Conservation (phyloP, 2,888 invertebrate species). For the Cosmopolites sordidus region DNA sequence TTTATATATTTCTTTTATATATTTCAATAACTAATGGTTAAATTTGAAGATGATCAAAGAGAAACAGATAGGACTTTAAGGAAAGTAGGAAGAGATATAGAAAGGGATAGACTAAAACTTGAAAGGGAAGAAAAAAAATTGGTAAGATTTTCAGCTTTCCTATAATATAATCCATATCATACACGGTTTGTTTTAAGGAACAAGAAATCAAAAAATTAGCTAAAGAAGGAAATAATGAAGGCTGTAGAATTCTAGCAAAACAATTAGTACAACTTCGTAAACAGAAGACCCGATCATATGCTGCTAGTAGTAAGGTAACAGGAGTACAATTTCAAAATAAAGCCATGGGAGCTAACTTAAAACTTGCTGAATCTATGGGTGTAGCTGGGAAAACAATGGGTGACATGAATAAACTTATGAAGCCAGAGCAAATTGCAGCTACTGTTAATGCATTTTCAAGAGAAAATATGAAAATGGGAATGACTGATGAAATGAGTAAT, state of each 20-base stretch:
- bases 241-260: slow-evolving; percentile 78
- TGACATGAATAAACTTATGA: slow-evolving; percentile 81
- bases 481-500: slow-evolving; percentile 94
- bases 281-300: slow-evolving; percentile 77
- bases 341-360: slow-evolving; percentile 84
- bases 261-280: slow-evolving; percentile 83
- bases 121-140: slow-evolving; percentile 89
- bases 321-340: slow-evolving; percentile 83
- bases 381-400: slow-evolving; percentile 87
- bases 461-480: slow-evolving; percentile 85
- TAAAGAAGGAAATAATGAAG: slow-evolving; percentile 81
- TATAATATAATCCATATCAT: not conserved
- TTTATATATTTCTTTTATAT: not conserved
- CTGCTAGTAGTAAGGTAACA: slow-evolving; percentile 74
- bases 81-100: slow-evolving; percentile 78
- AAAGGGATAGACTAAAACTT: slow-evolving; percentile 73
- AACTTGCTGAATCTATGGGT: slow-evolving; percentile 82
- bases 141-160: slow-evolving; percentile 50
- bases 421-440: slow-evolving; percentile 77
- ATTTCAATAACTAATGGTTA: not conserved
- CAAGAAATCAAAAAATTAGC: slow-evolving; percentile 86
- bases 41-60: slow-evolving; percentile 68
- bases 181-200: slow-evolving; percentile 54
- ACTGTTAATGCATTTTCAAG: slow-evolving; percentile 80
- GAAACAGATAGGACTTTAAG: slow-evolving; percentile 76